Base-by-base conservation (phyloP, 2,888 invertebrate species). In the Polymixis lichenea region DNA sequence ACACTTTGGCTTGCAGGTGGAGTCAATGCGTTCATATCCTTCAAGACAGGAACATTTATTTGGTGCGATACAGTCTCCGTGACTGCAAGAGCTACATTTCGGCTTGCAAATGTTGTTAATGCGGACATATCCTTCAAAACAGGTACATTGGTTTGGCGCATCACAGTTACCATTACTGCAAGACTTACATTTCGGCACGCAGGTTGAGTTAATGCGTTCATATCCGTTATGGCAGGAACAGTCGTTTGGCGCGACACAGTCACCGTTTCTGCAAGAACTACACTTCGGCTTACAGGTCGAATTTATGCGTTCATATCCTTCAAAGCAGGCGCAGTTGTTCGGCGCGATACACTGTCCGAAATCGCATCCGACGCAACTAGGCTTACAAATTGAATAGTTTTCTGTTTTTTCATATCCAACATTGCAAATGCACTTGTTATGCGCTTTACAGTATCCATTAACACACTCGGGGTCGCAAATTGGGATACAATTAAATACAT, bases 191-290 rank as follows among this genome's bases (percentile, higher is more conserved):
- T 61, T 62, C 5, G 79, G 80, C 15, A 22, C n/a, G 8, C 82
- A 83, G 19, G 17, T 32, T 0, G 22, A 43, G 25, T 38, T 32
- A n/a, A 46, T 32, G 11, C 6, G 38, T 51, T 73, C 55, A 38
- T 82, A 90, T 8, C 88, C 88, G 0, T 25, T 28, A 3, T 66
- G 28, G 49, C 89, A 90, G 9, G 67, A 53, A 55, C 89, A 90
- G 0, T 64, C 60, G 1, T 83, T 80, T 1, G 89, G 90, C 0
- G 77, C 79, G 0, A 84, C 32, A 64, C 90, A 90, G 2, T 77
- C 71, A 0, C 89, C 89, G 49, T 87, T 83, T 0, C 28, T 64
- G 55, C 90, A 90, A 49, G 70, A 55, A 19, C 17, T 82, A 56
- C 85, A 83, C 8, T 72, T 66, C 5, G 85, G 82, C 53, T 58